A percentile compares a stretch with the other conserved stretches of the same genome.
These are phyloP conservation scores for Drosophila neotestacea DNA, from an alignment of 2,888 invertebrate genomes.

Conservation along the genomic window DNA sequence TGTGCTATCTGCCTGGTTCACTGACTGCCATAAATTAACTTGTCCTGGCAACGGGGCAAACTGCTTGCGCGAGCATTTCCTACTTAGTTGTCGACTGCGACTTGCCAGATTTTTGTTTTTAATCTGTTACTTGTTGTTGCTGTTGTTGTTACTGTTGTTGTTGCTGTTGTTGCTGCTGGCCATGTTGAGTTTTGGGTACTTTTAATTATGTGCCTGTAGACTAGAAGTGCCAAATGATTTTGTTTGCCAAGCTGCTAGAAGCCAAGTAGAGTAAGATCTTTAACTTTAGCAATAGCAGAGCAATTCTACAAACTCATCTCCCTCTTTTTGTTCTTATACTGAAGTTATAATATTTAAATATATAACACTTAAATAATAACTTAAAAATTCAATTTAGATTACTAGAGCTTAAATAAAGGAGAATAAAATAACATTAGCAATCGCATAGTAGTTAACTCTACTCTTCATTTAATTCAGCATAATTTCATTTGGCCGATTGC, in stretches of 20 bases:
- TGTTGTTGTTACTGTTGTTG: constrained; percentile 15
- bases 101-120: constrained; percentile 69
- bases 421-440: too few relatives aligned
- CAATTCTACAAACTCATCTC: background rate
- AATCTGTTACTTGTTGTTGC: constrained; percentile 48
- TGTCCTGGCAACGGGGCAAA: constrained; percentile 62
- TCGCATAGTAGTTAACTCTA: too few relatives aligned
- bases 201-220: constrained; percentile 51
- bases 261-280: constrained; percentile 17
- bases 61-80: constrained; percentile 54
- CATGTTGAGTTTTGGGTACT: constrained; percentile 37
- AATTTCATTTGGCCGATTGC: too few relatives aligned
- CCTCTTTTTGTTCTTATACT: background rate
- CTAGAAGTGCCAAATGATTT: constrained; percentile 25
- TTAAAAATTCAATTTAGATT: too few relatives aligned
- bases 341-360: background rate
- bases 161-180: constrained; percentile 7
- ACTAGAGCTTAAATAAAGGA: too few relatives aligned
- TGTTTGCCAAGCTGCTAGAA: constrained; percentile 27
- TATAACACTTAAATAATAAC: background rate
- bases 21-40: constrained; percentile 79
- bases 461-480: too few relatives aligned
- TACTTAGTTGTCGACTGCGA: constrained; percentile 47
- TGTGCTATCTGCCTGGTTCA: constrained; percentile 71
- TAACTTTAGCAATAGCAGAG: constrained; percentile 6